Percentiles rank a stretch among this genome's conserved stretches.
Evolutionary conservation across 2,888 invertebrate genomes (phyloP).

Genomic region (Macrostomum cliftonense): DNA sequence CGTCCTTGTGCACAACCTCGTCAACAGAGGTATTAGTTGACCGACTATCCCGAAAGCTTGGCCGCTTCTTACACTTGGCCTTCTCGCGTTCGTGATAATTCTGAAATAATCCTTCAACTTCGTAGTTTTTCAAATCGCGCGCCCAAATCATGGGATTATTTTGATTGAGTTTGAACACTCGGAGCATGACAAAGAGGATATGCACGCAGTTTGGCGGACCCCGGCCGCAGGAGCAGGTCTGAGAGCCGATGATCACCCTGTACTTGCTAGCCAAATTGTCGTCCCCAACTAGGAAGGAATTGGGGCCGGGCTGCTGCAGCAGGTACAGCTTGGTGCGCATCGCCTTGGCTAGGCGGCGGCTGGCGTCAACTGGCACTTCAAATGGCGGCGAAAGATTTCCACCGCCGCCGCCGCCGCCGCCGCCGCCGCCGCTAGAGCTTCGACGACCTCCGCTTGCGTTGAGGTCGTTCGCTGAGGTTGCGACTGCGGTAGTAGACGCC

Average conservation of each 20-base stretch:
- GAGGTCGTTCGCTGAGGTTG: no score
- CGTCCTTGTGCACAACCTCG: no score
- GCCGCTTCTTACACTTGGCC: background rate
- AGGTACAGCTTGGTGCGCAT: constrained; percentile 36
- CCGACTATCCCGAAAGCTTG: no score
- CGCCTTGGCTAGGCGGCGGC: constrained; percentile 14
- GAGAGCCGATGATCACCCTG: constrained; percentile 38
- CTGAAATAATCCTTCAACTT: constrained; percentile 37
- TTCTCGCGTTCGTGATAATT: constrained; percentile 26
- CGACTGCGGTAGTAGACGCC: no score
- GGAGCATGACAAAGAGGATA: constrained; percentile 39
- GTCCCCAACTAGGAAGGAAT: constrained; percentile 39
- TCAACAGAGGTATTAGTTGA: no score
- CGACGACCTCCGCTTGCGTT: no score
- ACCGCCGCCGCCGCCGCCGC: no score
- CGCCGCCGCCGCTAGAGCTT: no score
- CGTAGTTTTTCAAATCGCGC: constrained; percentile 38
- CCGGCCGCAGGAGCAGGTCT: constrained; percentile 39
- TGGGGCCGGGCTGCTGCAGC: constrained; percentile 39
- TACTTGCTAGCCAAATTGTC: constrained; percentile 39
- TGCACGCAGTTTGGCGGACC: constrained; percentile 38
- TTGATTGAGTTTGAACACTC: constrained; percentile 38
- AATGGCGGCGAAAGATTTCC: no score
- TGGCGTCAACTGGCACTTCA: no score
- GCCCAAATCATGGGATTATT: constrained; percentile 34